phyloP scores from a whole-genome alignment of 2,113 vertebrate genomes.

The Campylorhamphus procurvoides region DNA sequence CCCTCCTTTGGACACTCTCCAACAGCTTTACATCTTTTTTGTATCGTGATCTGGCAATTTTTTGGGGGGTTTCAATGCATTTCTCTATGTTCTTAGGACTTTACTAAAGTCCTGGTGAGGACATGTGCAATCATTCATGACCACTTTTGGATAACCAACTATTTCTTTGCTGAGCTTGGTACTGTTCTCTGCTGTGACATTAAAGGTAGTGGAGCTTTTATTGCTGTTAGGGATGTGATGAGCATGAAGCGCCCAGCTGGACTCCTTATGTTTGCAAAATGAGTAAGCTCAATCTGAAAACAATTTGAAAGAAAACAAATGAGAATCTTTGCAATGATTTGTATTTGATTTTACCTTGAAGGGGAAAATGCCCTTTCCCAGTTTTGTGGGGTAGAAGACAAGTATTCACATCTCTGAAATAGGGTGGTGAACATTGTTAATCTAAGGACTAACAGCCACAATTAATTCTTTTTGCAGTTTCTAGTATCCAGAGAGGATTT shows the following conservation, averaged over 20 bases:
- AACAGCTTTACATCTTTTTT: background rate
- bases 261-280: background rate
- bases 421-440: background rate
- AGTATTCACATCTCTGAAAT: background rate
- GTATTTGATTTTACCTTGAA: background rate
- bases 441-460: background rate
- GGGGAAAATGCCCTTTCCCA: background rate
- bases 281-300: background rate
- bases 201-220: conserved; percentile 14
- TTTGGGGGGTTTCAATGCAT: background rate
- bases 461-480: conserved; percentile 28
- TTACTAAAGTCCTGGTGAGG: background rate
- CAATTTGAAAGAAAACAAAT: background rate
- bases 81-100: background rate
- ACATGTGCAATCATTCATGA: accelerated
- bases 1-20: background rate
- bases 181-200: background rate
- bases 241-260: background rate
- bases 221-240: background rate
- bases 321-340: background rate
- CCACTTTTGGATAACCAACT: background rate
- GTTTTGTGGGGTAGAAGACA: background rate
- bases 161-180: background rate
- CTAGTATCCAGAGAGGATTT: conserved; percentile 4
- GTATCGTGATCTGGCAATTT: background rate